phyloP scores from a whole-genome alignment of 2,797 vertebrate species.

The Kryptopterus vitreolus region DNA sequence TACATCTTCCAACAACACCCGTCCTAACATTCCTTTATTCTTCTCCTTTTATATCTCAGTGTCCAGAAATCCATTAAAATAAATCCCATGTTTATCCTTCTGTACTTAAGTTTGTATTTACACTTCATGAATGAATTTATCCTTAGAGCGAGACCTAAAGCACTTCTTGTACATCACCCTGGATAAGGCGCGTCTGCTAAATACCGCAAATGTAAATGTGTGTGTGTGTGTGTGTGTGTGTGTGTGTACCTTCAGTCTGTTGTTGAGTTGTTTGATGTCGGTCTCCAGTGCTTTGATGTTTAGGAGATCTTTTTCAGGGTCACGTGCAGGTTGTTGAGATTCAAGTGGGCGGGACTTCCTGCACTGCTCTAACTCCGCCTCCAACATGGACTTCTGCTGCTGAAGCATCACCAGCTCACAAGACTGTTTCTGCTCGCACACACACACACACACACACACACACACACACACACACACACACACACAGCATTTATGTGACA shows the following conservation, averaged over 20 bases:
- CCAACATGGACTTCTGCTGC: constrained; percentile 85
- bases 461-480: not conserved
- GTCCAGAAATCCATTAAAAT: no score
- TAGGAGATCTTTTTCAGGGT: constrained; percentile 51
- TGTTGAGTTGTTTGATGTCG: constrained; percentile 87
- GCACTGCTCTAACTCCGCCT: constrained; percentile 84
- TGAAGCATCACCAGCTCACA: constrained; percentile 80
- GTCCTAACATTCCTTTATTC: no score
- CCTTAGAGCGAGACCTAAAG: no score
- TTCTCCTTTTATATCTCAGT: no score
- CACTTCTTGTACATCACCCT: no score
- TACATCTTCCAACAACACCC: no score
- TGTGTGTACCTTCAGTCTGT: constrained; percentile 84
- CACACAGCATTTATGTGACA: no score
- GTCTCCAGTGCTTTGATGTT: constrained; percentile 75
- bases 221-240: not conserved
- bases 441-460: constrained; percentile 52
- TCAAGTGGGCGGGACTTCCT: constrained; percentile 60
- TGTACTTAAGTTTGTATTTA: no score
- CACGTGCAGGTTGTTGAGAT: constrained; percentile 47
- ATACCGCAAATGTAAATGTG: no score
- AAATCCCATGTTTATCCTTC: no score
- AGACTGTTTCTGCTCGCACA: constrained; percentile 78
- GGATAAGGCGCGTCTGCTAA: no score
- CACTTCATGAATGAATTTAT: no score